A percentile compares a stretch with the other conserved stretches of the same genome.
phyloP scores from a whole-genome alignment of 2,797 vertebrate species.

The Chloroceryle amazona region DNA sequence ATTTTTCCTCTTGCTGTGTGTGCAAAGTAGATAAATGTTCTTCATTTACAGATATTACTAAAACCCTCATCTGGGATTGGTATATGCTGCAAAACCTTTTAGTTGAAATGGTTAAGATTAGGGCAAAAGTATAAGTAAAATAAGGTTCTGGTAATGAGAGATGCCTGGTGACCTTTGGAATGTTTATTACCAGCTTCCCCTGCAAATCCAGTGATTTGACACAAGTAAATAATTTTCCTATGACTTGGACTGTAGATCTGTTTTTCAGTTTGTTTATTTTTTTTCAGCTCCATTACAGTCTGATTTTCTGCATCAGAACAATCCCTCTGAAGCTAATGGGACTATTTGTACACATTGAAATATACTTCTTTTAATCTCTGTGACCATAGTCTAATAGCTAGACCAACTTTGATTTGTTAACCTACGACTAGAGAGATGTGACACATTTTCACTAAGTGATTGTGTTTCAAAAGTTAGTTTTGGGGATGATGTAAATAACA shows the following conservation, averaged over 20 bases:
- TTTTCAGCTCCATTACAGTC: not conserved
- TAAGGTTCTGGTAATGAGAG: not conserved
- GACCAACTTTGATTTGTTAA: not conserved
- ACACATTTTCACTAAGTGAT: not conserved
- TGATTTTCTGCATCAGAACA: not conserved
- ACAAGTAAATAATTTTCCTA: not conserved
- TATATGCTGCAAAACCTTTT: not conserved
- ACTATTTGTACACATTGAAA: not conserved
- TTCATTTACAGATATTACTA: not conserved
- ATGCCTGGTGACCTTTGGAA: not conserved
- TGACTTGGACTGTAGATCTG: not conserved
- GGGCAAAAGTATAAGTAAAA: not conserved
- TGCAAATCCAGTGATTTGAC: not conserved
- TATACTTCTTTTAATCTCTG: not conserved
- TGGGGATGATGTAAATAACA: not conserved
- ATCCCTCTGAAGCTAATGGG: not conserved
- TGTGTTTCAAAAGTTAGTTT: not conserved
- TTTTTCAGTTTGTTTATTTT: not conserved
- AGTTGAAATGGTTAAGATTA: not conserved
- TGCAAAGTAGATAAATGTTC: not conserved
- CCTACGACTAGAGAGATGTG: not conserved
- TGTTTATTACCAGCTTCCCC: not conserved
- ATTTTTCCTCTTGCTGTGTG: not conserved
- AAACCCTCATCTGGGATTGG: not conserved
- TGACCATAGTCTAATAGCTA: not conserved